Evolutionary conservation across 2,113 vertebrate genomes (phyloP), one percentile per base, ranked within the genome.

Genomic region (Zosterops lateralis): DNA sequence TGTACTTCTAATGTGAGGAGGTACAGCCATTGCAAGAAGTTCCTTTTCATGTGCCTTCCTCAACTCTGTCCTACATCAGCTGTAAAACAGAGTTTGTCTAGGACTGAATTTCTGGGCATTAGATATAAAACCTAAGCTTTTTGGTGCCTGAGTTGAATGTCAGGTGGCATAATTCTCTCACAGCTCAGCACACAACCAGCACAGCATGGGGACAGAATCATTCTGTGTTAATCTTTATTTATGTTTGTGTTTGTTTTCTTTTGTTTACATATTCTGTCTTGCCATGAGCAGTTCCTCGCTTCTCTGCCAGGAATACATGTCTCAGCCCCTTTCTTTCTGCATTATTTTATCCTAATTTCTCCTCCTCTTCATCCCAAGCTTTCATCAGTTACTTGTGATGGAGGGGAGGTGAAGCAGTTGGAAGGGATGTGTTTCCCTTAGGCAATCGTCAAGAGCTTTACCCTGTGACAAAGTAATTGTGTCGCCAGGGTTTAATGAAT

Each of bases 261-360:
- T 25, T 93, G 76, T 92, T 96, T 95, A 86, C 17, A 3, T 88
- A 89, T 64, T 88, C 34, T 66, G 51, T 74, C 40, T 92, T 96
- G 72, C 65, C 61, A 81, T 60, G 57, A 92, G 65, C 73, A 78
- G 32, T 92, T 95, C 73, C 73, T 77, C 21, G 2, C 84, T 87
- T 24, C 32, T 81, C n/a, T 91, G 93, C 87, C 93, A 96, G 84
- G 82, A 96, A 68, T 79, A 21, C 77, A 72, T 91, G 81, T 84
- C 62, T 75, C 65, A 82, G 68, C 90, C 40, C 44, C 56, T 83
- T 93, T 80, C 62, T 88, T 79, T 90, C 79, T 91, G 61, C 28
- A 75, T 85, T 84, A 75, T 62, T 89, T 91, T 85, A 29, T 89
- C 78, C n/a, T 91, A 31, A 85, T 89, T 91, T 93, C 10, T 84